Evolutionary conservation across 2,113 vertebrate genomes (phyloP), one percentile per base, ranked within the genome.

Genomic region (Muntiacus reevesi): DNA sequence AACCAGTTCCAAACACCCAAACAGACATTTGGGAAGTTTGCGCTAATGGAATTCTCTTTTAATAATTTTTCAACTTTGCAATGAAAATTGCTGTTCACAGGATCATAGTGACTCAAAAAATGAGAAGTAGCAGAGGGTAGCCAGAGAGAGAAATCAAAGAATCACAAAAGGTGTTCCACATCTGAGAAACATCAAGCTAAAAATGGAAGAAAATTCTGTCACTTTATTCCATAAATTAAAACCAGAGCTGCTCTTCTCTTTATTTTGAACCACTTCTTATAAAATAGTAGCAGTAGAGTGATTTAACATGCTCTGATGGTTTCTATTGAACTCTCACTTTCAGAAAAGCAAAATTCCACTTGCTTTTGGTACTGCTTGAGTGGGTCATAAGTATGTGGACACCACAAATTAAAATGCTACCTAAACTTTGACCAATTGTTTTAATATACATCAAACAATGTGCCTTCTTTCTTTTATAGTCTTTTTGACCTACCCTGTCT

Each of bases 191-290:
- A 97, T 98, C 96, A 96, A 96, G 85, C 67, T 90, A 95, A 88
- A 98, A 98, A 98, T 82, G 95, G 85, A 87, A 87, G 64, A 98
- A 98, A 98, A 96, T 96, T 97, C 97, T 97, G 59, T 79, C 96
- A 97, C 96, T 98, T 93, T 98, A 82, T 92, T 95, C 90, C 90
- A 83, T 96, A 98, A 99, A 98, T 98, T 96, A 96, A 91, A 97
- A 94, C 89, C 12, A 85, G 95, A 98, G 85, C 91, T 78, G 36
- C 71, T 91, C 88, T 87, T 96, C 85, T 94, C 59, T 88, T 83
- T 97, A 95, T 96, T 98, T 98, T 96, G 54, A 98, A 98, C 97
- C 62, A 96, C 25, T 36, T 71, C 30, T 87, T 85, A 86, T 97
- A 93, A 98, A 98, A 96, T 97, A 96, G 64, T 96, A 87, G 62